Base-by-base conservation (phyloP, 92 coral and sea anemone genomes). In the Porites rus region DNA sequence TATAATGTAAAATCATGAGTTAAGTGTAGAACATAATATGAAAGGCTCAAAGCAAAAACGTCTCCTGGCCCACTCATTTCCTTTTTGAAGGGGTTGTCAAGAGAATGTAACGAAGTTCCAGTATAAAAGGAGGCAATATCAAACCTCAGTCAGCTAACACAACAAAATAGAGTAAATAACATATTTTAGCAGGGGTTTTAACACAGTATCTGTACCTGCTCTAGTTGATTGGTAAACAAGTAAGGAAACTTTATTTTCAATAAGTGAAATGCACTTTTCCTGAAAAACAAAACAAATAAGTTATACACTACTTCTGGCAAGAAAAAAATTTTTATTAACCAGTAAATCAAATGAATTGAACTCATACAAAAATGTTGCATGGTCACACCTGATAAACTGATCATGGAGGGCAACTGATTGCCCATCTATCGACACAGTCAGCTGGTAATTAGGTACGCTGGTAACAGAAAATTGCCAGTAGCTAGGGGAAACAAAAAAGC, bases 361-460 rank as follows among this genome's bases (percentile, higher is more conserved):
- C 11, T 56, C 16, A 2, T 10, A 56, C 16, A 0, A 56, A 56
- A 3, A 56, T 10, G 16, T 56, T 56, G 18, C 18, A 1, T 75
- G 10, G 1, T 8, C 80, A 53, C 80, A 92, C 95, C 95, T 85
- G 65, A 89, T 74, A 51, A 85, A 92, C 78, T 87, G 76, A 84
- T 86, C 89, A 60, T 85, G 84, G 24, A 89, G 84, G 11, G 93
- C 93, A 14, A 92, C 51, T 0, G 93, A 86, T 19, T 92, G 91
- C n/a, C 95, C 91, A 64, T 79, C 88, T 24, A 92, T 86, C 93
- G 84, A 82, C 14, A 89, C 67, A 10, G 72, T 78, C 17, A 22
- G 6, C 54, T 85, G 93, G 56, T 77, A 74, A 74, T 53, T 71
- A 18, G 14, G n/a, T 50, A 81, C 65, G 2, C 69, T 56, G 52